These are phyloP conservation scores for Peucedramus taeniatus DNA, from an alignment of 2,113 vertebrate genomes.

Conservation along the genomic window DNA sequence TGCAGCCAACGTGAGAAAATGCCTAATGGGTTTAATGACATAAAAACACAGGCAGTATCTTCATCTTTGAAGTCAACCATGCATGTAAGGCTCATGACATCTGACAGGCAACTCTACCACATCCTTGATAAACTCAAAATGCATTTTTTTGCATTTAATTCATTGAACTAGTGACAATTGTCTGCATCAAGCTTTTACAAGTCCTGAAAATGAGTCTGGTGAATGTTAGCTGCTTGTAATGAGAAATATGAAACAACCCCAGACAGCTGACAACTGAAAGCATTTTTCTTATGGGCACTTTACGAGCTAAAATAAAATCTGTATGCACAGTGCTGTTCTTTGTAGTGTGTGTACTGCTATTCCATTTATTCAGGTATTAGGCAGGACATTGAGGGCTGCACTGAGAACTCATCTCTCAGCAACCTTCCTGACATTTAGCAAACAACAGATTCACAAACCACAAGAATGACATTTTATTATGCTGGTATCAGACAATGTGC, in stretches of 20 bases:
- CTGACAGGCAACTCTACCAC: neutral
- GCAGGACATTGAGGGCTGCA: neutral
- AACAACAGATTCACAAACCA: constrained; percentile 4
- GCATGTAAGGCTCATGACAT: neutral
- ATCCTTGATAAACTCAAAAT: neutral
- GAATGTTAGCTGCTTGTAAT: neutral
- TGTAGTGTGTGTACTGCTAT: constrained; percentile 15
- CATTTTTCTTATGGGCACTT: constrained; percentile 13
- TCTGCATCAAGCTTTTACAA: neutral
- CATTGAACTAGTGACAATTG: neutral
- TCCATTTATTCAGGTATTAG: constrained; percentile 25
- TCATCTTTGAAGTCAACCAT: constrained; percentile 6
- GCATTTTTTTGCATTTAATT: neutral
- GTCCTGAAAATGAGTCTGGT: neutral
- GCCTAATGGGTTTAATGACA: constrained; percentile 29
- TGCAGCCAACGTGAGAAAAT: neutral
- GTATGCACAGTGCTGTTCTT: constrained; percentile 28
- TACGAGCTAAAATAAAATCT: constrained; percentile 38
- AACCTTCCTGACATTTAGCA: neutral
- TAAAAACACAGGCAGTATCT: neutral
- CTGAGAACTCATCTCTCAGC: neutral
- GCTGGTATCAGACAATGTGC: neutral
- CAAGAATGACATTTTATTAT: neutral
- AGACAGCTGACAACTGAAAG: constrained; percentile 13
- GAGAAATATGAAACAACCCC: neutral